Conservation (phyloP, 2,113 vertebrate species). For the Dipodomys ordii region DNA sequence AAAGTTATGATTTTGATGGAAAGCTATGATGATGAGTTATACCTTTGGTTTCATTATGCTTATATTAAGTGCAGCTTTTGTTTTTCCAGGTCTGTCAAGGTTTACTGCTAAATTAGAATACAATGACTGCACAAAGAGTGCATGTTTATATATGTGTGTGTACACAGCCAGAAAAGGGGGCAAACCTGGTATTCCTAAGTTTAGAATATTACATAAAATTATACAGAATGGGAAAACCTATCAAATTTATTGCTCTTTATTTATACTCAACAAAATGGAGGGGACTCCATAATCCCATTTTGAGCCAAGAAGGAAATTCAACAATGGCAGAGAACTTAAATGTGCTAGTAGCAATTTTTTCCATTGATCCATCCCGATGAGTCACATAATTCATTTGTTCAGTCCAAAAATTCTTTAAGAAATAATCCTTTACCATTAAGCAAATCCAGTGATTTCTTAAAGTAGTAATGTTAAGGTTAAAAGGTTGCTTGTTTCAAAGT, state of each 20-base stretch:
- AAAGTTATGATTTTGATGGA: constrained; percentile 58
- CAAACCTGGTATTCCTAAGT: constrained; percentile 25
- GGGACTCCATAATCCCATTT: constrained; percentile 75
- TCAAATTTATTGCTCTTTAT: constrained; percentile 69
- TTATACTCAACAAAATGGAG: constrained; percentile 64
- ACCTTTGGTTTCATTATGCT: constrained; percentile 81
- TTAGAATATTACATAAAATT: constrained; percentile 36
- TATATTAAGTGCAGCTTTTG: constrained; percentile 50
- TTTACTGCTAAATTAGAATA: constrained; percentile 52
- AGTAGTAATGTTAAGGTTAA: constrained; percentile 88
- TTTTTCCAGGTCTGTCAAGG: constrained; percentile 71
- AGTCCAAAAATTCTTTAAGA: constrained; percentile 84
- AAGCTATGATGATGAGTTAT: constrained; percentile 59
- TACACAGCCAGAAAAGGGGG: not conserved
- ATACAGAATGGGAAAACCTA: constrained; percentile 36
- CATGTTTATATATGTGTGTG: not conserved
- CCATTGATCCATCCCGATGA: constrained; percentile 58
- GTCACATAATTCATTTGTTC: constrained; percentile 17
- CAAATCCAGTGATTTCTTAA: constrained; percentile 89
- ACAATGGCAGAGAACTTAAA: constrained; percentile 58
- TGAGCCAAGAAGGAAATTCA: constrained; percentile 59
- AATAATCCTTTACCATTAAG: constrained; percentile 94
- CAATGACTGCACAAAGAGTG: constrained; percentile 1
- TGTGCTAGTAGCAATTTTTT: constrained; percentile 69
- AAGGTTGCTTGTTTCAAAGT: constrained; percentile 85